Conservation (phyloP, 2,113 vertebrate species). For the Varanus salvator region DNA sequence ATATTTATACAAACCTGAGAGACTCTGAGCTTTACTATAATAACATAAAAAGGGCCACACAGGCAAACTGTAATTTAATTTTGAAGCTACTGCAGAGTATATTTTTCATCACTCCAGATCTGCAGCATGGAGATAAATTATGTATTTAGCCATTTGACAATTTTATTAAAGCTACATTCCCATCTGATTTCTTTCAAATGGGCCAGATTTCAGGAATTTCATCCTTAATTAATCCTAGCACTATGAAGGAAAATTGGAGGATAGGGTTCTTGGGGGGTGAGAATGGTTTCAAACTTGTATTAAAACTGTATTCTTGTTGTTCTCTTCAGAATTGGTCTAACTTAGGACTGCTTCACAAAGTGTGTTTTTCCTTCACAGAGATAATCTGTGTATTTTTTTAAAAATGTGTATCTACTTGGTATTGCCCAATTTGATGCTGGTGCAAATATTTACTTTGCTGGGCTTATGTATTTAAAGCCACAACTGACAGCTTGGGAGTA, state of each 20-base stretch:
- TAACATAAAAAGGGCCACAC: slow-evolving; percentile 39
- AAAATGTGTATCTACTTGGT: slow-evolving; percentile 27
- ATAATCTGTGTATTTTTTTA: slow-evolving; percentile 36
- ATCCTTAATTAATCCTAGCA: slow-evolving; percentile 58
- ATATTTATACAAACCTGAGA: neutral
- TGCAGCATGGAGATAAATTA: slow-evolving; percentile 59
- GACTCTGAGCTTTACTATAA: slow-evolving; percentile 17
- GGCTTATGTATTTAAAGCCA: slow-evolving; percentile 6
- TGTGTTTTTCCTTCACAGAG: neutral
- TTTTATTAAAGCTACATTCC: slow-evolving; percentile 62
- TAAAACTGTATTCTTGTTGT: slow-evolving; percentile 10
- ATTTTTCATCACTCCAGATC: slow-evolving; percentile 53
- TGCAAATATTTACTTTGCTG: slow-evolving; percentile 14
- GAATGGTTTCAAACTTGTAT: slow-evolving; percentile 29
- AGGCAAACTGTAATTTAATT: slow-evolving; percentile 52
- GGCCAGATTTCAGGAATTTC: slow-evolving; percentile 53
- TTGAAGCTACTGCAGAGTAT: slow-evolving; percentile 57
- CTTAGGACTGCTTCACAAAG: neutral
- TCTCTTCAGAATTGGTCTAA: neutral
- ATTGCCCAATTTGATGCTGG: neutral
- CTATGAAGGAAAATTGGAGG: slow-evolving; percentile 42
- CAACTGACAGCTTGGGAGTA: slow-evolving; percentile 7
- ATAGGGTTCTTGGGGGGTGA: slow-evolving; percentile 1
- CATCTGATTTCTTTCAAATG: slow-evolving; percentile 66
- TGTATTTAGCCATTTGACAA: slow-evolving; percentile 55